Conservation (phyloP, 2,888 invertebrate species). For the Rotaria sp. region DNA sequence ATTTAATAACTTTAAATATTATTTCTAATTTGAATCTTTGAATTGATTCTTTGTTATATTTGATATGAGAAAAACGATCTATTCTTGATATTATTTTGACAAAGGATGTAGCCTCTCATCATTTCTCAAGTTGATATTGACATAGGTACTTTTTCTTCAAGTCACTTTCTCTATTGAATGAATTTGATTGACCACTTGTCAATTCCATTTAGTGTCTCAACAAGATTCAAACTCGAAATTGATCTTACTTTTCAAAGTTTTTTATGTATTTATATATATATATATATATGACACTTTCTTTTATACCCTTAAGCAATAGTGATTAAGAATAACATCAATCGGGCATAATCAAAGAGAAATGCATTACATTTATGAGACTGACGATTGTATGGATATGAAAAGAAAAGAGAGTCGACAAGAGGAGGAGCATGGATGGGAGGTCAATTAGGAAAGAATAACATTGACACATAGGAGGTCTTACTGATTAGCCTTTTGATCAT, state of each 20-base stretch:
- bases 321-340: not conserved
- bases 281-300: not conserved
- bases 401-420: not conserved
- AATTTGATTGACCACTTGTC: constrained; percentile 14
- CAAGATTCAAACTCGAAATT: not conserved
- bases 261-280: not conserved
- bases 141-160: not conserved
- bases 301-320: not conserved
- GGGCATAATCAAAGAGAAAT: constrained; percentile 7
- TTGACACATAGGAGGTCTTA: not conserved
- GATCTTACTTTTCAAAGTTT: constrained; percentile 9
- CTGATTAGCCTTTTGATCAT: constrained; percentile 24
- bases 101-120: not conserved
- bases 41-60: not conserved
- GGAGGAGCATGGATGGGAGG: constrained; percentile 8
- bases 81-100: not conserved
- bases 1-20: no score
- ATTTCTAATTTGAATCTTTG: not conserved
- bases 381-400: not conserved
- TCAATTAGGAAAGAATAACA: constrained; percentile 19
- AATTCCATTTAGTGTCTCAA: not conserved
- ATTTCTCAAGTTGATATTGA: constrained; percentile 7
- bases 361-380: not conserved
- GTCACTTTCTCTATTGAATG: not conserved
- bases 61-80: not conserved